A percentile compares a stretch with the other conserved stretches of the same genome.
phyloP scores from a whole-genome alignment of 2,113 vertebrate species.

The Corydoras sp. region DNA sequence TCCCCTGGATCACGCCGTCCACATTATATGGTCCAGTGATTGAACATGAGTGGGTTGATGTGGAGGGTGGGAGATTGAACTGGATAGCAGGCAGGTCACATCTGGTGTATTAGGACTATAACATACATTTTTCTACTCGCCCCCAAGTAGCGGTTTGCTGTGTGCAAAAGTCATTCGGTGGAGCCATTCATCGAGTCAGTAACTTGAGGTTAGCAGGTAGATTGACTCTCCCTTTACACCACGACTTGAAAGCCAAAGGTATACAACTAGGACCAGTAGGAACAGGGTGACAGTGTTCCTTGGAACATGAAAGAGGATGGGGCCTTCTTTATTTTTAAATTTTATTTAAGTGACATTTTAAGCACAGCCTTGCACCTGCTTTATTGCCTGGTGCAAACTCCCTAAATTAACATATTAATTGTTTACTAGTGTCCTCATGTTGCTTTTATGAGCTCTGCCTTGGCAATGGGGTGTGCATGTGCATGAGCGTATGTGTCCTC shows the following conservation, averaged over 20 bases:
- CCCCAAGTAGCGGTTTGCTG: conserved; percentile 21
- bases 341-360: conserved; percentile 20
- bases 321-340: neutral
- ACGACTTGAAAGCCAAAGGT: conserved; percentile 8
- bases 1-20: conserved; percentile 27
- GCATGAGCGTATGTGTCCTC: conserved; percentile 39
- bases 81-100: conserved; percentile 39
- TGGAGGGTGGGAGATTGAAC: conserved; percentile 35
- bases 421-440: conserved; percentile 55
- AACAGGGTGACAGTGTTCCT: conserved; percentile 16
- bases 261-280: neutral
- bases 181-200: conserved; percentile 36
- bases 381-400: conserved; percentile 34
- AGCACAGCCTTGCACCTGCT: conserved; percentile 40
- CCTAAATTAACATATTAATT: conserved; percentile 64
- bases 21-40: conserved; percentile 35
- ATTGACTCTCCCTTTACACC: conserved; percentile 27
- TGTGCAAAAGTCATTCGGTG: conserved; percentile 38
- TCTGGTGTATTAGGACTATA: conserved; percentile 36
- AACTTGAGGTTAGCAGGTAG: conserved; percentile 37
- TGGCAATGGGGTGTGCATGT: conserved; percentile 31
- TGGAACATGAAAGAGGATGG: conserved; percentile 11
- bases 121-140: conserved; percentile 29
- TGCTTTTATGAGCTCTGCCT: conserved; percentile 50
- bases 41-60: conserved; percentile 37